Conservation (phyloP, 1,140 invertebrate species). For the Telenomus remus region DNA sequence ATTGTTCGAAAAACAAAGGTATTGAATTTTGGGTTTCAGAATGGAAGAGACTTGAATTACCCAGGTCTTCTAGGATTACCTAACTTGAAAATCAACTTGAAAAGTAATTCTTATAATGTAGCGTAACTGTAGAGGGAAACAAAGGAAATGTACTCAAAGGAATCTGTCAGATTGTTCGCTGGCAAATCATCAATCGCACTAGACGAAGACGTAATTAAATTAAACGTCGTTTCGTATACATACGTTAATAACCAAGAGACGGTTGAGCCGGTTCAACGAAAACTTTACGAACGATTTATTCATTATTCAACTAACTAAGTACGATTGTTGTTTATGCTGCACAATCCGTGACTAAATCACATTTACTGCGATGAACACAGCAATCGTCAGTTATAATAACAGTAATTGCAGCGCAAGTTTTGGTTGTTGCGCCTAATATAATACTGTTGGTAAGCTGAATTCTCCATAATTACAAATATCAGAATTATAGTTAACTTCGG, state of each 20-base stretch:
- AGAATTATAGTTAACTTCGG: slow-evolving; percentile 34
- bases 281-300: slow-evolving; percentile 25
- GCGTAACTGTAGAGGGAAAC: too few relatives aligned
- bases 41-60: too few relatives aligned
- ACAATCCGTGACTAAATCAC: slow-evolving; percentile 22
- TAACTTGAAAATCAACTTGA: too few relatives aligned
- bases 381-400: slow-evolving; percentile 33
- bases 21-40: too few relatives aligned
- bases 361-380: slow-evolving; percentile 17
- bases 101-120: too few relatives aligned
- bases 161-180: background rate
- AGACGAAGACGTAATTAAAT: slow-evolving; percentile 6
- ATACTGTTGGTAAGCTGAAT: slow-evolving; percentile 17
- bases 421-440: slow-evolving; percentile 7
- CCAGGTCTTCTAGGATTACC: too few relatives aligned
- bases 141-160: too few relatives aligned
- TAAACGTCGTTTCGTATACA: slow-evolving; percentile 16
- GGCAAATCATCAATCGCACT: slow-evolving; percentile 15
- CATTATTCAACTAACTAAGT: slow-evolving; percentile 20
- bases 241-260: slow-evolving; percentile 1
- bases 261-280: background rate
- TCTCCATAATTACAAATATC: slow-evolving; percentile 40
- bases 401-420: slow-evolving; percentile 36
- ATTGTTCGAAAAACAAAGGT: too few relatives aligned
- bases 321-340: slow-evolving; percentile 25